Conservation (phyloP, 2,113 vertebrate genomes). For the Lethenteron reissneri region DNA sequence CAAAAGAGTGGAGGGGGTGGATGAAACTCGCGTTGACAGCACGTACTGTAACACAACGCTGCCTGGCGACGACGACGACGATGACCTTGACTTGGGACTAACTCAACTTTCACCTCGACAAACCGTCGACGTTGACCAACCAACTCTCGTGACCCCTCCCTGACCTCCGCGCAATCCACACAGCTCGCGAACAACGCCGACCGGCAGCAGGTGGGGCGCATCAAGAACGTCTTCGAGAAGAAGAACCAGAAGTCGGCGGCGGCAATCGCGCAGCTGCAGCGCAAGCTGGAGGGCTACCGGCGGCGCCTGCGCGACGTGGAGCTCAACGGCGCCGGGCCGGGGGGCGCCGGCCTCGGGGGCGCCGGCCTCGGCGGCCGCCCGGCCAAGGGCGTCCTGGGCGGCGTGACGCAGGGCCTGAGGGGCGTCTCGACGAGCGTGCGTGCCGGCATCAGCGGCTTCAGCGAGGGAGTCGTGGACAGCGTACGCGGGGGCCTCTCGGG, state of each 20-base stretch:
- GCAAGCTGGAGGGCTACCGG: constrained; percentile 89
- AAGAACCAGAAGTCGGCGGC: constrained; percentile 97
- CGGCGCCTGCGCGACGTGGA: constrained; percentile 86
- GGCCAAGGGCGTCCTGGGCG: constrained; percentile 83
- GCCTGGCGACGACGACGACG: too few relatives aligned
- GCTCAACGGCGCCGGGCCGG: constrained; percentile 27
- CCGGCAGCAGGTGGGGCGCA: constrained; percentile 76
- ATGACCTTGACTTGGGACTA: too few relatives aligned
- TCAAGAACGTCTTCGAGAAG: constrained; percentile 98
- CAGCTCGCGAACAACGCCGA: constrained; percentile 75
- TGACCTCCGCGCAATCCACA: too few relatives aligned
- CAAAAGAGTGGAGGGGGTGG: too few relatives aligned
- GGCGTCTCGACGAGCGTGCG: constrained; percentile 82
- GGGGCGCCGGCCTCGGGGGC: constrained; percentile 10
- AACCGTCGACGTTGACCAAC: too few relatives aligned
- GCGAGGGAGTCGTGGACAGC: constrained; percentile 73
- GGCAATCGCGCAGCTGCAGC: constrained; percentile 87
- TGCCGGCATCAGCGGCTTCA: constrained; percentile 82
- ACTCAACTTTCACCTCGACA: too few relatives aligned
- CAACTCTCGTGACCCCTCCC: too few relatives aligned
- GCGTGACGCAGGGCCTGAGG: constrained; percentile 93
- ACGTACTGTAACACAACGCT: too few relatives aligned
- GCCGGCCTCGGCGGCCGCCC: constrained; percentile 23
- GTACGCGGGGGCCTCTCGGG: constrained; percentile 80
- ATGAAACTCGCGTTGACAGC: too few relatives aligned